A percentile compares a stretch with the other conserved stretches of the same genome.
phyloP scores from a whole-genome alignment of 30 jellyfish, hydroid and myxozoan species.

The Nemopilema nomurai region DNA sequence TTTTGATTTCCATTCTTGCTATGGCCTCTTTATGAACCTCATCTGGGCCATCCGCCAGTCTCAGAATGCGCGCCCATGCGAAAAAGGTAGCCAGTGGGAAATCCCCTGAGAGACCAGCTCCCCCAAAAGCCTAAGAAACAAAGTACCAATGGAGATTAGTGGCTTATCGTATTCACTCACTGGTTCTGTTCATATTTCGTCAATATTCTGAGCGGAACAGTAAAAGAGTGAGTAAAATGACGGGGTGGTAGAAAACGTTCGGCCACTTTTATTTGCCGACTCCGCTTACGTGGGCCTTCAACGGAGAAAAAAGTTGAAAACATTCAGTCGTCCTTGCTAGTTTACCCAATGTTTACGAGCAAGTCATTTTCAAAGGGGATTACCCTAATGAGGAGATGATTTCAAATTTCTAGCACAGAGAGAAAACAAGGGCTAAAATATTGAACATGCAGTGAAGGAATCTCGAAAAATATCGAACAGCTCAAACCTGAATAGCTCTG shows the following conservation, averaged over 20 bases:
- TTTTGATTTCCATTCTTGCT: constrained; percentile 81
- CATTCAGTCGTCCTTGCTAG: too few species aligned
- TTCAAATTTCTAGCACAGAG: too few species aligned
- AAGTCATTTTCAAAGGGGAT: too few species aligned
- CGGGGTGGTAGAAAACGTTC: too few species aligned
- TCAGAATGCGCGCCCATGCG: constrained; percentile 89
- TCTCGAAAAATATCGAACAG: neutral
- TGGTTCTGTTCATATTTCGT: neutral
- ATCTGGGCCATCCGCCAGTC: constrained; percentile 99
- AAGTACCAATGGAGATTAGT: neutral
- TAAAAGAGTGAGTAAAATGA: neutral
- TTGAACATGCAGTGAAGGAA: neutral
- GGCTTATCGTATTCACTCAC: neutral
- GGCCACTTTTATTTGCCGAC: too few species aligned
- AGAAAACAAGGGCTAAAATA: too few species aligned
- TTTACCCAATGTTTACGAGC: too few species aligned
- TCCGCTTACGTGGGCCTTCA: too few species aligned
- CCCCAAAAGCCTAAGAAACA: constrained; percentile 90
- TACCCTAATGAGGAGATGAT: too few species aligned
- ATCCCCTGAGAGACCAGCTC: constrained; percentile 89
- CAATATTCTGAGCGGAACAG: neutral
- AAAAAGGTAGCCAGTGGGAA: constrained; percentile 81
- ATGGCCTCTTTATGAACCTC: constrained; percentile 86
- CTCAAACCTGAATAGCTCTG: constrained; percentile 89
- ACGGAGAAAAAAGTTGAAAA: too few species aligned